Base-by-base conservation (phyloP, 1,140 invertebrate species). In the Rhopalosiphum maidis region DNA sequence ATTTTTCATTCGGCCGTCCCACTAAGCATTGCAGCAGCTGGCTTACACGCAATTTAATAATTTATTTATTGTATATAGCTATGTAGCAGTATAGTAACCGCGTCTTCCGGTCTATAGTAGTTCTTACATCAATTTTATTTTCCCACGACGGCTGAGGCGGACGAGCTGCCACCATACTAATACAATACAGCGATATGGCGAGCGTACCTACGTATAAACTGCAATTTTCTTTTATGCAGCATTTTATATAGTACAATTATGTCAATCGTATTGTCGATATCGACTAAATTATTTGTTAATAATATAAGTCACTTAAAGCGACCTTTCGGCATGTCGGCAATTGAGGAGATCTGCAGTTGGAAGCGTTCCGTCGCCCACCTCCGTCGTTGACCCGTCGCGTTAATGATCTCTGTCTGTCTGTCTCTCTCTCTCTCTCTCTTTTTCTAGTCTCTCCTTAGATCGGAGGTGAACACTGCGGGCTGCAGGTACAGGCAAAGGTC, bases 381-480 rank as follows among this genome's bases (percentile, higher is more conserved):
- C 30, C 86, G 86, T 54, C 87, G 87, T 89, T 89, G 87, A 89
- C 87, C 87, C 87, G 21, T 54, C 48, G 48, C n/a, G 48, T 88
- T 51, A 88, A 88, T 30, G 86, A 51, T 88, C 87, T 88, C 48
- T 51, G 15, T 46, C 21, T 46, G 0, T 41, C 37, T 41, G 41
- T 30, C 68, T 15, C 8, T 8, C 23, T 0, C 55, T 68, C 30
- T 46, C 23, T 15, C 83, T 35, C 82, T 1, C 2, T 21, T 15
- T 0, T n/a, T 9, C 55, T 60, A 41, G 8, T 30, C 15, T 46
- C 41, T 86, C 25, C 30, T 9, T 25, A 5, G 60, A n/a, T 4
- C 60, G 15, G 60, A 77, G 60, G 60, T 21, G 60, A 11, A 87
- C 23, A 43, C 30, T 8, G 43, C 83, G 2, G 82, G 55, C 41